A percentile compares a stretch with the other conserved stretches of the same genome.
Conservation (phyloP, 2,113 vertebrate genomes). For the Mirounga angustirostris region DNA sequence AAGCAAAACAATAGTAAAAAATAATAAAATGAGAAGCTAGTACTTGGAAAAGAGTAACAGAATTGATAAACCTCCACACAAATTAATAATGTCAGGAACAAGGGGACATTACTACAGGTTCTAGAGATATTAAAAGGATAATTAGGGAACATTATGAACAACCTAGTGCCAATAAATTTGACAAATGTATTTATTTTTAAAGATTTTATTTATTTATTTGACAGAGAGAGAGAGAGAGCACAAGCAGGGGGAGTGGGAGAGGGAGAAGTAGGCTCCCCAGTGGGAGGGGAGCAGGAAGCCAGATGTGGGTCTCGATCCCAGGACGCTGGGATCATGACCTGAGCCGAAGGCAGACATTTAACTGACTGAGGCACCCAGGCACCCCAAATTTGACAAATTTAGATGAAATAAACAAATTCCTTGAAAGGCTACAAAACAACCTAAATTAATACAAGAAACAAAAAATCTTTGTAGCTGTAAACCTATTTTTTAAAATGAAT, state of each 20-base stretch:
- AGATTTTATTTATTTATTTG: too few relatives aligned
- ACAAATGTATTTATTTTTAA: not conserved
- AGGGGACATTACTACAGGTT: not conserved
- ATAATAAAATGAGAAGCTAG: not conserved
- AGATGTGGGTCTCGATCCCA: too few relatives aligned
- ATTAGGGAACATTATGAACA: not conserved
- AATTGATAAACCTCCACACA: not conserved
- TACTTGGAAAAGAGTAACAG: not conserved
- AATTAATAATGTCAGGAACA: not conserved
- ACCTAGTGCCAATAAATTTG: not conserved
- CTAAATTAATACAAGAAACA: not conserved
- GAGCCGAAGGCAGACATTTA: too few relatives aligned
- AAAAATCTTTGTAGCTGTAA: not conserved
- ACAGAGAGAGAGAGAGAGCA: too few relatives aligned
- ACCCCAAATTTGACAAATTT: not conserved
- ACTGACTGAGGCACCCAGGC: too few relatives aligned
- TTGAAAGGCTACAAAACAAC: not conserved
- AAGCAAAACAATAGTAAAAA: not conserved
- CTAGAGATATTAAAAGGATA: not conserved
- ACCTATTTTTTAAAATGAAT: not conserved
- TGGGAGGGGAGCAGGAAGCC: too few relatives aligned
- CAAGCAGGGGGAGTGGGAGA: too few relatives aligned
- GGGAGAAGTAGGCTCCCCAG: too few relatives aligned
- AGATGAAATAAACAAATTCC: not conserved
- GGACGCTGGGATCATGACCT: too few relatives aligned